Evolutionary conservation across 2,888 invertebrate species (phyloP).

Genomic region (Orthosia gothica): DNA sequence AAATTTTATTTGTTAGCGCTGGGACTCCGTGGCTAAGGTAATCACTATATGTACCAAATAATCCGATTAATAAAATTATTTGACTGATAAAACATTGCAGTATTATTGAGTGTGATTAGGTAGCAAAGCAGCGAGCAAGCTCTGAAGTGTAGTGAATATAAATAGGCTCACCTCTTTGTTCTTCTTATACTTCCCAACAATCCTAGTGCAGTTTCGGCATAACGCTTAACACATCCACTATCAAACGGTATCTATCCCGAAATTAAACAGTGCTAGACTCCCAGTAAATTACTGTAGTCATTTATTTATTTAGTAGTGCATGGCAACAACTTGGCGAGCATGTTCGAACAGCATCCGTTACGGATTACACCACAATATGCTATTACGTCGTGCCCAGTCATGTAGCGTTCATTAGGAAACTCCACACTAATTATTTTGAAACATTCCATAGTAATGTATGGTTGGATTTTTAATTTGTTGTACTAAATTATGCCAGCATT

Average conservation of each 20-base stretch:
- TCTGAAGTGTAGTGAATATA: too few species aligned
- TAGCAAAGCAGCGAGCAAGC: too few species aligned
- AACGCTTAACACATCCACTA: not conserved
- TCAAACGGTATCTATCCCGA: not conserved
- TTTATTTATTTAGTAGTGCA: constrained; percentile 46
- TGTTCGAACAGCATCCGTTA: constrained; percentile 48
- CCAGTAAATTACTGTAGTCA: constrained; percentile 24
- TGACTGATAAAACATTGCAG: too few species aligned
- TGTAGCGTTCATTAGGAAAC: constrained; percentile 51
- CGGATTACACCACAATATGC: constrained; percentile 43
- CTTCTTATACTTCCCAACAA: not conserved
- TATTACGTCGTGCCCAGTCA: constrained; percentile 30
- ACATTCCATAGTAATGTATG: constrained; percentile 24
- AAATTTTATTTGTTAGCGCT: too few species aligned
- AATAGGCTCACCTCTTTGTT: not conserved
- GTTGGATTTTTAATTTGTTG: constrained; percentile 3
- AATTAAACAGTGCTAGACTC: constrained; percentile 9
- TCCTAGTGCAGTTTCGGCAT: not conserved
- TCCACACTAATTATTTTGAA: constrained; percentile 53
- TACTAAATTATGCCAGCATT: not conserved
- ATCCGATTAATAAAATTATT: too few species aligned
- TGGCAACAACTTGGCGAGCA: constrained; percentile 39
- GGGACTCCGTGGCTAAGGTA: too few species aligned
- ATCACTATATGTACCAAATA: too few species aligned
- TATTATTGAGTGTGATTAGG: too few species aligned